These are phyloP conservation scores for Lathronympha strigana DNA, from an alignment of 2,888 invertebrate genomes.

Conservation along the genomic window DNA sequence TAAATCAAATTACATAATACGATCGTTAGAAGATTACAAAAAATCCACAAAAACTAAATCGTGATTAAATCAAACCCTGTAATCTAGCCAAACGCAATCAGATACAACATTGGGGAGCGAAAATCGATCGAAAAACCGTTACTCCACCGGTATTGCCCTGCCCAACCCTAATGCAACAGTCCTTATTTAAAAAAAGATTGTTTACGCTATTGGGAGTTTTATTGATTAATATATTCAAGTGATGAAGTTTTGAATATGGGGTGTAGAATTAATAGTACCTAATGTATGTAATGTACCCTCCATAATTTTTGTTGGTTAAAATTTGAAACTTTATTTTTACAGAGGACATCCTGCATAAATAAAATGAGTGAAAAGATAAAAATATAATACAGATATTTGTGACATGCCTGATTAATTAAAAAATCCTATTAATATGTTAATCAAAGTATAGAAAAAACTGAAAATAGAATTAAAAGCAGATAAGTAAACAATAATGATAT, in stretches of 20 bases:
- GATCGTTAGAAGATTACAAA: neutral
- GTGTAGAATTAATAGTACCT: no score
- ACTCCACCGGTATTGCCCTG: conserved; percentile 27
- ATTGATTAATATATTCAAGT: neutral
- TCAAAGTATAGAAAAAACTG: neutral
- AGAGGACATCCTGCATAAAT: no score
- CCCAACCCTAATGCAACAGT: conserved; percentile 35
- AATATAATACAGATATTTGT: neutral
- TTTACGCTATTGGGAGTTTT: conserved; percentile 7
- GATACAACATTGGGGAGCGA: conserved; percentile 28
- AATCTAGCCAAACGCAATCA: conserved; percentile 22
- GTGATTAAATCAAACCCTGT: conserved; percentile 17
- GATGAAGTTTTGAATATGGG: neutral
- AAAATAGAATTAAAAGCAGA: neutral
- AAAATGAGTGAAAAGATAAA: no score
- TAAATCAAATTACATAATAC: neutral
- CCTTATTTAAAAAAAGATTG: conserved; percentile 1
- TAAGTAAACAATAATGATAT: conserved; percentile 20
- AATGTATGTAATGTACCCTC: no score
- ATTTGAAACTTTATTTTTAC: neutral
- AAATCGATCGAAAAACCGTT: conserved; percentile 42
- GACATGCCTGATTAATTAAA: neutral
- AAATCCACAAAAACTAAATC: neutral
- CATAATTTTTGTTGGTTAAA: no score
- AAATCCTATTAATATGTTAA: conserved; percentile 25